Conservation (phyloP, 2,797 vertebrate species). For the Mus spretus region DNA sequence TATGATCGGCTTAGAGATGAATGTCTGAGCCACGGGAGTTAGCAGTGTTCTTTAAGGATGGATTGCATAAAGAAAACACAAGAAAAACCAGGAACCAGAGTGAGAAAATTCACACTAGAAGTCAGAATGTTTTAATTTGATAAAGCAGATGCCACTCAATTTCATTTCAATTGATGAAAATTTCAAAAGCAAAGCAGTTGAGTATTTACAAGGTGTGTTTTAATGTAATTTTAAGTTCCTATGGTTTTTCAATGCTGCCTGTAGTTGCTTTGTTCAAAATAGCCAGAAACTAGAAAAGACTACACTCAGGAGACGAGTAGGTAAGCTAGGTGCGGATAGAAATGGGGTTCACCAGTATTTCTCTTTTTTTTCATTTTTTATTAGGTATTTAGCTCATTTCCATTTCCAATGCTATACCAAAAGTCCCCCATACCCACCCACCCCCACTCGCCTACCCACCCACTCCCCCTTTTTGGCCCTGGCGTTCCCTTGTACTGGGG, state of each 20-base stretch:
- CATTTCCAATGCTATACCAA: too few species aligned
- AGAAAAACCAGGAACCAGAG: neutral
- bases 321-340: neutral
- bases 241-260: conserved; percentile 15
- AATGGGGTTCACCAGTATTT: neutral
- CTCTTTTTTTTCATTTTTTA: too few species aligned
- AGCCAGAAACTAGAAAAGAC: neutral
- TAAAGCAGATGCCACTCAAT: neutral
- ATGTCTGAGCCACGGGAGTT: neutral
- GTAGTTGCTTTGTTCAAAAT: neutral
- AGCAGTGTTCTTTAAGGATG: neutral
- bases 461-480: too few species aligned
- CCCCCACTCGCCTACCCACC: too few species aligned
- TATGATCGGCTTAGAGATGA: neutral
- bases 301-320: neutral
- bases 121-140: neutral
- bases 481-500: too few species aligned
- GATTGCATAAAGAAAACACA: neutral
- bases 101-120: neutral
- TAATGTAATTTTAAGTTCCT: neutral
- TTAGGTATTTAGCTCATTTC: too few species aligned
- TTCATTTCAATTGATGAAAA: neutral
- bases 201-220: neutral
- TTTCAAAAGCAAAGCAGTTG: neutral
- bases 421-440: too few species aligned